Evolutionary conservation across 2,888 invertebrate species (phyloP).

Genomic region (Andrena camellia): DNA sequence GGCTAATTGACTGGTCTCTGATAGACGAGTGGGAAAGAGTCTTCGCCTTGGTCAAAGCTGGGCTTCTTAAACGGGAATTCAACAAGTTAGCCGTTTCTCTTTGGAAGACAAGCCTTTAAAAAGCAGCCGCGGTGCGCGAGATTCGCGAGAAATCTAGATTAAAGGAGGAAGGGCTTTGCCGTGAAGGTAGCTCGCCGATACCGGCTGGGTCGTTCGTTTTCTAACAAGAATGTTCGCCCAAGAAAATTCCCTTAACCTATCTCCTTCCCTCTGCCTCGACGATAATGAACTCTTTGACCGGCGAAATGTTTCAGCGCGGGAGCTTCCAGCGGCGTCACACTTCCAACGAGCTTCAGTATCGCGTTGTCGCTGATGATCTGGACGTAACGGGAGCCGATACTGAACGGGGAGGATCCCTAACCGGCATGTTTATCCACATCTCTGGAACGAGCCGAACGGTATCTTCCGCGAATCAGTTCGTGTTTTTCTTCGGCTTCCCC

Average conservation of each 20-base stretch:
- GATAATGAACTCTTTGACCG: slow-evolving; percentile 29
- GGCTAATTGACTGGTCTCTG: slow-evolving; percentile 40
- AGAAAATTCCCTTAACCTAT: slow-evolving; percentile 48
- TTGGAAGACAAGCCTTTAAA: slow-evolving; percentile 39
- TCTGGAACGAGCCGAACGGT: background rate
- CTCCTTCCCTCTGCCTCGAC: background rate
- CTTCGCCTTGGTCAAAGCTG: slow-evolving; percentile 10
- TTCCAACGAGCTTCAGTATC: background rate
- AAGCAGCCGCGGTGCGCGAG: slow-evolving; percentile 29
- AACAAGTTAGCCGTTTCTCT: slow-evolving; percentile 63
- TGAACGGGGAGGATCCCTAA: background rate
- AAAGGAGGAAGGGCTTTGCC: slow-evolving; percentile 48
- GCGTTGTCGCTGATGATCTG: background rate
- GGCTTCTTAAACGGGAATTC: slow-evolving; percentile 51
- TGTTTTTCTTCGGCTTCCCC: slow-evolving; percentile 24
- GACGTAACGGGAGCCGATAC: background rate
- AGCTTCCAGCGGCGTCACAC: background rate
- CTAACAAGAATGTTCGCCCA: background rate
- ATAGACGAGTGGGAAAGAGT: slow-evolving; percentile 7
- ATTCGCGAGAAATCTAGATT: slow-evolving; percentile 58
- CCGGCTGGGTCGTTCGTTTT: slow-evolving; percentile 4
- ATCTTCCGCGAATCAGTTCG: background rate
- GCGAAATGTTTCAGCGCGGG: background rate
- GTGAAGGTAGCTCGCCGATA: slow-evolving; percentile 23
- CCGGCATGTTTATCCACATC: background rate